Percentiles rank a stretch among this genome's conserved stretches.
Evolutionary conservation across 2,888 invertebrate species (phyloP).

Genomic region (Meghimatium bilineatum): DNA sequence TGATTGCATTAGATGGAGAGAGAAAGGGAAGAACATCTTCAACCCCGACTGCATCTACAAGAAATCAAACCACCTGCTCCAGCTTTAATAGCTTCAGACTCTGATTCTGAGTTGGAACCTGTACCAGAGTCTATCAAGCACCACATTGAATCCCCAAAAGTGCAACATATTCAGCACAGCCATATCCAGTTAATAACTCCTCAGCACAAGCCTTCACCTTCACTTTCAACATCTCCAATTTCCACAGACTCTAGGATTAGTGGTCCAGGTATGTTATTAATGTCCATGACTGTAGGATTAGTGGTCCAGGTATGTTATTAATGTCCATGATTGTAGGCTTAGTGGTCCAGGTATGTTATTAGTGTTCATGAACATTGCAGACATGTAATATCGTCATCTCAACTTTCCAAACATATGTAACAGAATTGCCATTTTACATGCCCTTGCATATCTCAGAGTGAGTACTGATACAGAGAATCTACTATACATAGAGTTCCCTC

Average conservation of each 20-base stretch:
- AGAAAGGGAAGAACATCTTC: slow-evolving; percentile 89
- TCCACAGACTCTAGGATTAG: slow-evolving; percentile 60
- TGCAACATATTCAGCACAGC: slow-evolving; percentile 46
- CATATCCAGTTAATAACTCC: slow-evolving; percentile 46
- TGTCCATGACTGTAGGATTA: slow-evolving; percentile 60
- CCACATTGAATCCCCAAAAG: slow-evolving; percentile 8
- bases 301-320: slow-evolving; percentile 52
- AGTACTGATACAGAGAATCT: too few species aligned
- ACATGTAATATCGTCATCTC: too few species aligned
- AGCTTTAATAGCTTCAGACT: slow-evolving; percentile 56
- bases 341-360: too few species aligned
- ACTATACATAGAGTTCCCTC: too few species aligned
- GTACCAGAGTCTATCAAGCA: slow-evolving; percentile 4
- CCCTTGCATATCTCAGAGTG: too few species aligned
- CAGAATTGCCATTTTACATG: too few species aligned
- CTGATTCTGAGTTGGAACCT: slow-evolving; percentile 53
- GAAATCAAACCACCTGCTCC: slow-evolving; percentile 57
- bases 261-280: slow-evolving; percentile 50
- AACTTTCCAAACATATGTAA: too few species aligned
- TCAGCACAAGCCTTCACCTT: slow-evolving; percentile 56
- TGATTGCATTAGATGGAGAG: slow-evolving; percentile 80
- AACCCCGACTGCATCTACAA: slow-evolving; percentile 87
- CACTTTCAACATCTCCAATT: slow-evolving; percentile 52
- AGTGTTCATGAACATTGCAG: too few species aligned
- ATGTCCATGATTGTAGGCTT: too few species aligned